Evolutionary conservation across 2,888 invertebrate genomes (phyloP), one percentile per base, ranked within the genome.

Genomic region (Galeruca laticollis): DNA sequence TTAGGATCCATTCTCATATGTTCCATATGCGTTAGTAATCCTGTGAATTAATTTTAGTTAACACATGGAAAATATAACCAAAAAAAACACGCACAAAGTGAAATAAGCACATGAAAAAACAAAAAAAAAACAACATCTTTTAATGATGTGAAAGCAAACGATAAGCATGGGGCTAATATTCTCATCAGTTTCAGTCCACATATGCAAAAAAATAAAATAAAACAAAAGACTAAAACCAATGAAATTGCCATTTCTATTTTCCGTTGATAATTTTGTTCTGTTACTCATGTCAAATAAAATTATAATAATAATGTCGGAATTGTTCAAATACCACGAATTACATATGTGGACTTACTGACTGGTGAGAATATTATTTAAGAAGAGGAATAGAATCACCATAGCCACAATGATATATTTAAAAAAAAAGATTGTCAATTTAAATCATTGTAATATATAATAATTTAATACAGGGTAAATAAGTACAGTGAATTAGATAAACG

Each of bases 1-100:
- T 97, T 97, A 0, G 96, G 96, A 85, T 97, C 96, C 96, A 96
- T 96, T 81, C 96, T 90, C 96, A 97, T 96, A 84, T 96, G 96
- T 82, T 97, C 96, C 96, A 97, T 96, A 84, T 97, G 97, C 70
- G 94, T 94, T 69, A 97, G 89, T 35, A 97, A 89, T 82, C 96
- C 97, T 97, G 87, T 33, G 57, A 64, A 60, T 57, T 26, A 66
- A 35, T 26, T 10, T 61, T 56, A 63, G 47, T 57, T 47, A 65
- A 21, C 31, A 47, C 43, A 33, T n/a, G 33, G 26, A 40, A 60
- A 10, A 49, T 26, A 2, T 6, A 21, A 47, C n/a, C n/a, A 21
- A 20, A 18, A 64, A 8, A 15, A 2, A 35, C 26, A 54, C 15
- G 10, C 1, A 35, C 37, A 57, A 43, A 59, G n/a, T 26, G 52